These are phyloP conservation scores for Campoplex nolae DNA, from an alignment of 2,888 invertebrate species.

Conservation along the genomic window DNA sequence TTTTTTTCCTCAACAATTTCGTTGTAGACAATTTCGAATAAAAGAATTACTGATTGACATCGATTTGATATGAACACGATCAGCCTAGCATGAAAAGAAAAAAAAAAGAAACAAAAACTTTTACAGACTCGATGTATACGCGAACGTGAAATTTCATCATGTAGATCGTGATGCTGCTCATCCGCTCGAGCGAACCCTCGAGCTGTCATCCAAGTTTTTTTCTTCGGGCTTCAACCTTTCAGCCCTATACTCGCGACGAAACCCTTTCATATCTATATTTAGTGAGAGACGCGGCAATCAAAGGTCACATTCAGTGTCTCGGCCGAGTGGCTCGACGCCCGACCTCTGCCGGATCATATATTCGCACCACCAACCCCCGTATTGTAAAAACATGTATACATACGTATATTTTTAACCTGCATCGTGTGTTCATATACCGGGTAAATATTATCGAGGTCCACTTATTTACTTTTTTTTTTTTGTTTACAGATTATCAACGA, in stretches of 20 bases:
- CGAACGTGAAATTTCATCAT: slow-evolving; percentile 38
- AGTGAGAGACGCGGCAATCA: slow-evolving; percentile 35
- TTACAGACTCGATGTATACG: neutral
- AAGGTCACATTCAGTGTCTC: slow-evolving; percentile 60
- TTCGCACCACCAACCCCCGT: slow-evolving; percentile 2
- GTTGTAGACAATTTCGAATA: neutral
- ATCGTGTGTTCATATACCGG: neutral
- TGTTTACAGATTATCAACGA: neutral
- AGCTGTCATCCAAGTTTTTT: slow-evolving; percentile 36
- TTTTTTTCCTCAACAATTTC: neutral
- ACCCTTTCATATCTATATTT: slow-evolving; percentile 26
- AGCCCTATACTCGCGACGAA: slow-evolving; percentile 16
- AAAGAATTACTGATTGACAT: neutral
- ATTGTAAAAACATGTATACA: neutral
- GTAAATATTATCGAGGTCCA: neutral
- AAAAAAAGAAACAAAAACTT: neutral
- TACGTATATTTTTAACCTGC: neutral
- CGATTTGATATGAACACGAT: neutral
- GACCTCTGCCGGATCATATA: slow-evolving; percentile 21
- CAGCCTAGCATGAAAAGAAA: neutral
- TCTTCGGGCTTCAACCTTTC: neutral
- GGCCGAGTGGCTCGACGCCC: slow-evolving; percentile 45
- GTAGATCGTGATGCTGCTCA: slow-evolving; percentile 33
- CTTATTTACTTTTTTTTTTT: neutral
- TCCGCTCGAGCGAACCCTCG: slow-evolving; percentile 49